A percentile compares a stretch with the other conserved stretches of the same genome.
Evolutionary conservation across 2,888 invertebrate species (phyloP).

Genomic region (Monopis laevigella): DNA sequence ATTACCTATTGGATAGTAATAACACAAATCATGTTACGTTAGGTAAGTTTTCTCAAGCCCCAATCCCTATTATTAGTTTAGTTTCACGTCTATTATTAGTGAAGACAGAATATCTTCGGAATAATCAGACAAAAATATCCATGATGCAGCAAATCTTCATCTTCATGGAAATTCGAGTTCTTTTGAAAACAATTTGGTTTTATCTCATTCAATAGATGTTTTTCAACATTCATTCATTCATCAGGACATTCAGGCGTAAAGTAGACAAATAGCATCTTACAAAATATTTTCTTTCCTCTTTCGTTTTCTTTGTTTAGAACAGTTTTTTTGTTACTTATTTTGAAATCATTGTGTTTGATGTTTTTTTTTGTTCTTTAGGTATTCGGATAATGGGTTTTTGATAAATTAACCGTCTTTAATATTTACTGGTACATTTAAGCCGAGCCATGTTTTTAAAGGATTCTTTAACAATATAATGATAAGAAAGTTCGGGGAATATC

Average conservation of each 20-base stretch:
- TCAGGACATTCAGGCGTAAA: slow-evolving; percentile 22
- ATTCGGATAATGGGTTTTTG: slow-evolving; percentile 15
- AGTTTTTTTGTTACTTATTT: slow-evolving; percentile 24
- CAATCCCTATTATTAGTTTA: neutral
- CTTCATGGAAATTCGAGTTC: slow-evolving; percentile 12
- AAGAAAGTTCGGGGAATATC: too few species aligned
- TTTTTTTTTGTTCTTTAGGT: too few species aligned
- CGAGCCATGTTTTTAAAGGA: too few species aligned
- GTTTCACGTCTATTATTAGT: neutral
- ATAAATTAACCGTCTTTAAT: slow-evolving; percentile 20
- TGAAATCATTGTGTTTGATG: slow-evolving; percentile 21
- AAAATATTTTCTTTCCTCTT: slow-evolving; percentile 33
- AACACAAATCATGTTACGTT: neutral
- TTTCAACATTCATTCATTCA: slow-evolving; percentile 20
- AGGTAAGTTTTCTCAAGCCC: neutral
- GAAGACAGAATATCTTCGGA: slow-evolving; percentile 13
- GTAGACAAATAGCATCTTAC: slow-evolving; percentile 28
- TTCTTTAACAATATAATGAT: too few species aligned
- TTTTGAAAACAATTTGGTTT: slow-evolving; percentile 16
- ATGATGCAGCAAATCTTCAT: slow-evolving; percentile 13
- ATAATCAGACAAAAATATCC: slow-evolving; percentile 13
- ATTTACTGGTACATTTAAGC: too few species aligned
- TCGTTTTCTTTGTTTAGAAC: slow-evolving; percentile 26
- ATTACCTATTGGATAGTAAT: too few species aligned
- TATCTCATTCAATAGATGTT: slow-evolving; percentile 24